Evolutionary conservation across 2,888 invertebrate genomes (phyloP), one percentile per base, ranked within the genome.

Genomic region (Lycophotia porphyrea): DNA sequence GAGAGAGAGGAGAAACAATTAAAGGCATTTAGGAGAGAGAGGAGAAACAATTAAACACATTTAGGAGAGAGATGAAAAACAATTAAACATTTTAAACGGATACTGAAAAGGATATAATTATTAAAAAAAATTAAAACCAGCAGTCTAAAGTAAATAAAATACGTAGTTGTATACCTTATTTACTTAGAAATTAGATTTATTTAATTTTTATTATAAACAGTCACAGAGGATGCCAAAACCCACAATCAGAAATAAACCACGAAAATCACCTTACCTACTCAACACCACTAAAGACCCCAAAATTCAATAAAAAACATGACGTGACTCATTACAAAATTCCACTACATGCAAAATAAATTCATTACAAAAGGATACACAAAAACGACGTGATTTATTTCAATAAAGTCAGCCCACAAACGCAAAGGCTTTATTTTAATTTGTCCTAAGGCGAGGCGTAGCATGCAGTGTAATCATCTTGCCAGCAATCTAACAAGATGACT

Each of bases 401-500:
- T 81, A 84, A 87, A 80, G 60, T 79, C 81, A 66, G 76, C 78
- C 81, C 74, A 82, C 68, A 74, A 81, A 84, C 75, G 78, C 78
- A 87, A 87, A 85, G 84, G 81, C 89, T 87, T 90, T 92, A 93
- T 93, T 92, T 91, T 91, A 92, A 92, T 91, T 85, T 93, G 91
- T 93, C 94, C 93, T 91, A 88, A 92, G 94, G 94, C 93, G 88
- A 91, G 89, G 88, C 78, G 78, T 86, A 77, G 83, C 80, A 78
- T 88, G 75, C 82, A 72, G 89, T 92, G 93, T 92, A 95, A 95
- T 95, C 95, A 94, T 92, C 91, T 89, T 92, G 89, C 92, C 89
- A 92, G 85, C 78, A 89, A 95, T 95, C 95, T 94, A 94, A 94
- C 92, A 90, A 92, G 92, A 94, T 95, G 95, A 95, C 93, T 93